These are phyloP conservation scores for Etheostoma cragini DNA, from an alignment of 2,113 vertebrate species.

Conservation along the genomic window DNA sequence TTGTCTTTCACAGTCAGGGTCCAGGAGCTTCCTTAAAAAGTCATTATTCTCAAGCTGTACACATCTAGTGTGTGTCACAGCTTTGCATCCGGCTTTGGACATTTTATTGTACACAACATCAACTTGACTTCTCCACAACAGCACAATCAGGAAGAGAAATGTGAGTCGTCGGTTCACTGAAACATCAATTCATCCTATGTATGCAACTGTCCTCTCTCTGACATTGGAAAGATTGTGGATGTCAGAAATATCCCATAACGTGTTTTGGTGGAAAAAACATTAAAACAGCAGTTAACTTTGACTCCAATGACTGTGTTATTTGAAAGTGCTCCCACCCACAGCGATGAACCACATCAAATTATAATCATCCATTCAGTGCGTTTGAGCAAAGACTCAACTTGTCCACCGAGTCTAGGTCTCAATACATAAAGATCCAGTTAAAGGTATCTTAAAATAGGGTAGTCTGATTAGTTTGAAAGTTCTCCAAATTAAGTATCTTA, in stretches of 20 bases:
- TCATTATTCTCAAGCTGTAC: not conserved
- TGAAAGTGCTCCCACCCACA: not conserved
- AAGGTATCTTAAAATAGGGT: not conserved
- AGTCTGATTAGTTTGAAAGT: too few species aligned
- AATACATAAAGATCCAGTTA: not conserved
- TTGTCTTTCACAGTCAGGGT: slow-evolving; percentile 14
- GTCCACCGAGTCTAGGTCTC: not conserved
- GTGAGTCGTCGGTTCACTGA: slow-evolving; percentile 38
- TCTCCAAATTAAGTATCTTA: too few species aligned
- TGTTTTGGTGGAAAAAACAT: not conserved
- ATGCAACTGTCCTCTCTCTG: slow-evolving; percentile 11
- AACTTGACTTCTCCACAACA: slow-evolving; percentile 30
- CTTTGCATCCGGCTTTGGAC: not conserved
- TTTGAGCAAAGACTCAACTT: not conserved
- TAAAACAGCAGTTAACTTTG: not conserved
- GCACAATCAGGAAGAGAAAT: slow-evolving; percentile 20
- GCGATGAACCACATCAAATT: not conserved
- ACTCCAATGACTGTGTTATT: not conserved
- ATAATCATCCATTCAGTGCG: not conserved
- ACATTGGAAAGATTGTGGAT: slow-evolving; percentile 1
- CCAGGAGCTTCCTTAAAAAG: slow-evolving; percentile 30
- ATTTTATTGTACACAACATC: slow-evolving; percentile 31
- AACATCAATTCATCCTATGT: slow-evolving; percentile 18
- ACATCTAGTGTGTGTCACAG: slow-evolving; percentile 24
- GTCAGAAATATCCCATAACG: slow-evolving; percentile 8